Percentiles rank a stretch among this genome's conserved stretches.
phyloP scores from a whole-genome alignment of 1,140 invertebrate species.

The Oppia nitens region DNA sequence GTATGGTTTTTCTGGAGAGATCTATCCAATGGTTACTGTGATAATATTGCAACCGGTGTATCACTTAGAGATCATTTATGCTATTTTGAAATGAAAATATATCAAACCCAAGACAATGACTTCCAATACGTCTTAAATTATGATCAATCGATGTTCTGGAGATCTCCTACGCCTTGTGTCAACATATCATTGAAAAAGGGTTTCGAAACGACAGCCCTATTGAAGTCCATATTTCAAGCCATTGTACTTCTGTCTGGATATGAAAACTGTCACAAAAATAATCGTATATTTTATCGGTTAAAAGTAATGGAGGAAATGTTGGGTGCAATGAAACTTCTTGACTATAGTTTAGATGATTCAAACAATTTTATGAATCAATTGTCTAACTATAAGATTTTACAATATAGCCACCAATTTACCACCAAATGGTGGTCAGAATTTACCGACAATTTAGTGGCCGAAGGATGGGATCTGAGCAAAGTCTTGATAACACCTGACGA shows the following conservation, averaged over 20 bases:
- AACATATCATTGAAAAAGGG: not conserved
- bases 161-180: not conserved
- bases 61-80: not conserved
- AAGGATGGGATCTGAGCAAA: not conserved
- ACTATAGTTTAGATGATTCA: not conserved
- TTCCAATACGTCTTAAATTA: not conserved
- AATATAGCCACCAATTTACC: not conserved
- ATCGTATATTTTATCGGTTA: too few relatives aligned
- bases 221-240: not conserved
- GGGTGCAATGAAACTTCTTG: not conserved
- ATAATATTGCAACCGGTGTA: not conserved
- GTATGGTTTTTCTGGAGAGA: constrained; percentile 12
- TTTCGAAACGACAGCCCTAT: not conserved
- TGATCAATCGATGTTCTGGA: not conserved
- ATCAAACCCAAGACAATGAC: not conserved
- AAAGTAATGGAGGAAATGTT: too few relatives aligned
- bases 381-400: not conserved
- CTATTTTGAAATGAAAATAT: not conserved
- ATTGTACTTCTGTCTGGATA: too few relatives aligned
- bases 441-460: not conserved
- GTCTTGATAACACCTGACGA: not conserved
- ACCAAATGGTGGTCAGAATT: not conserved
- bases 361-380: not conserved
- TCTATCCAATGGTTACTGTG: not conserved
- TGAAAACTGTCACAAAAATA: too few relatives aligned